Evolutionary conservation across 1,140 invertebrate genomes (phyloP).

Genomic region (Trichonephila clavipes): DNA sequence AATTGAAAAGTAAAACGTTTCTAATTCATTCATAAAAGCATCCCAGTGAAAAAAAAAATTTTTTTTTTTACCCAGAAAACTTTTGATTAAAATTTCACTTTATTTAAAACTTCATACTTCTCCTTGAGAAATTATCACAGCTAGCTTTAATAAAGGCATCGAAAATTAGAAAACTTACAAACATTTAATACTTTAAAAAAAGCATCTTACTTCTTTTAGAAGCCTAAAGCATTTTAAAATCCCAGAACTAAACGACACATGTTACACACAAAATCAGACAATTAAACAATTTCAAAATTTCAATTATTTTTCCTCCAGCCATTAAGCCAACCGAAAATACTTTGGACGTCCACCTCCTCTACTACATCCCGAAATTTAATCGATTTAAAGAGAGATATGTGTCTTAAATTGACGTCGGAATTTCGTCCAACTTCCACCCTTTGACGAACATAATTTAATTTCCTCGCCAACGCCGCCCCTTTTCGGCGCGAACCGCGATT

Average conservation of each 20-base stretch:
- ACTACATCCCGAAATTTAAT: conserved; percentile 11
- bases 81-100: too few species aligned
- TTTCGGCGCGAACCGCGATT: background rate
- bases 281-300: conserved; percentile 3
- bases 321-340: background rate
- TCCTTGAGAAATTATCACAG: too few species aligned
- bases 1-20: too few species aligned
- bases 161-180: too few species aligned
- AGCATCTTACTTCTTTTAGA: too few species aligned
- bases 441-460: conserved; percentile 70
- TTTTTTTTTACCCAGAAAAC: too few species aligned
- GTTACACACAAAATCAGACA: background rate
- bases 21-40: too few species aligned
- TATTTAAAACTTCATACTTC: too few species aligned
- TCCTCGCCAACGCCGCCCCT: background rate
- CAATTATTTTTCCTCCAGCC: background rate
- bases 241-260: background rate
- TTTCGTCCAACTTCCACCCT: conserved; percentile 35
- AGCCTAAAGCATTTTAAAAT: background rate
- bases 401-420: conserved; percentile 52
- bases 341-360: background rate
- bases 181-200: too few species aligned
- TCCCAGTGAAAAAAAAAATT: too few species aligned
- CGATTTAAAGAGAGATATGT: conserved; percentile 37
- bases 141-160: too few species aligned